phyloP scores from a whole-genome alignment of 2,113 vertebrate genomes.

The Sterrhoptilus dennistouni region DNA sequence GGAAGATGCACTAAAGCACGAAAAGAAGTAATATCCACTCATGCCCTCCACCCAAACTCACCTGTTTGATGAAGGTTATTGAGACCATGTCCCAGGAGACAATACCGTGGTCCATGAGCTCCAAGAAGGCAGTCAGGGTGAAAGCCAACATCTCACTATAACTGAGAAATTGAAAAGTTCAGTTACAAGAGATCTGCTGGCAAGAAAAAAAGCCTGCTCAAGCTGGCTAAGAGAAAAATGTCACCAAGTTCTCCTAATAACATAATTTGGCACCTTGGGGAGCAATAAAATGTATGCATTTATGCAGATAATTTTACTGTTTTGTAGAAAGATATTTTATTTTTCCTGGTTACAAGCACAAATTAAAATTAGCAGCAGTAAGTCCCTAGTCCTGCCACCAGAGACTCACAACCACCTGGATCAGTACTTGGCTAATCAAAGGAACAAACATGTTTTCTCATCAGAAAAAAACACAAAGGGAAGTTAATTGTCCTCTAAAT shows the following conservation, averaged over 20 bases:
- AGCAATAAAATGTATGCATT: neutral
- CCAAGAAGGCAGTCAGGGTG: slow-evolving; percentile 97
- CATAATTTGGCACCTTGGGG: neutral
- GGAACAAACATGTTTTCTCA: neutral
- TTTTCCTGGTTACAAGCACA: neutral
- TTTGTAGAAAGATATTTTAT: neutral
- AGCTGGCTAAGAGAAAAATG: neutral
- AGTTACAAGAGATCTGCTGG: neutral
- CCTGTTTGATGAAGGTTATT: slow-evolving; percentile 97
- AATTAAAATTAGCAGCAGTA: neutral
- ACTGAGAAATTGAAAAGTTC: slow-evolving; percentile 67
- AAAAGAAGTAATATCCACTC: neutral
- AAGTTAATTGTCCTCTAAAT: neutral
- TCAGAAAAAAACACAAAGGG: neutral
- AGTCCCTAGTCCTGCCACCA: neutral
- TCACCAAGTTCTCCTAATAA: neutral
- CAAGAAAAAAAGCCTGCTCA: neutral
- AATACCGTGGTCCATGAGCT: slow-evolving; percentile 98
- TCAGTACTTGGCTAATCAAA: neutral
- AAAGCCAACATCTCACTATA: slow-evolving; percentile 99
- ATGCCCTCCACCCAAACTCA: slow-evolving; percentile 33
- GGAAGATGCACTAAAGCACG: neutral
- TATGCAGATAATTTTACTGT: neutral
- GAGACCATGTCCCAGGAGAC: slow-evolving; percentile 98
- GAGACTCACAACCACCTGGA: neutral